Evolutionary conservation across 2,888 invertebrate genomes (phyloP).

Genomic region (Hirtodrosophila trivittata): DNA sequence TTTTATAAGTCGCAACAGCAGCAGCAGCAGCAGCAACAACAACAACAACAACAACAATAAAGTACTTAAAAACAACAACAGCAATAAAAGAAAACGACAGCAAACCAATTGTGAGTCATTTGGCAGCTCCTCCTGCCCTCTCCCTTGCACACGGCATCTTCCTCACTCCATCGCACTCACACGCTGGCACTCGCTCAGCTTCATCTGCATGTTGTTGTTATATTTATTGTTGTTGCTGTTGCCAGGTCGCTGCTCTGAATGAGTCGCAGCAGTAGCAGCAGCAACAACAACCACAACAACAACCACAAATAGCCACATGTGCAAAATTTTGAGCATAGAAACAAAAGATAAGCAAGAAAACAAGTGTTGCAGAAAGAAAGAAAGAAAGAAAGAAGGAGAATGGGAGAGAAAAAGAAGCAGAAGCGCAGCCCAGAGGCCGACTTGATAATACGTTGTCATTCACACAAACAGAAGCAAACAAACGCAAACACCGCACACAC

Average conservation of each 20-base stretch:
- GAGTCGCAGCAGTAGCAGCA: conserved; percentile 38
- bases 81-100: conserved; percentile 53
- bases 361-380: conserved; percentile 50
- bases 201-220: conserved; percentile 11
- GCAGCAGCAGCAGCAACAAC: conserved; percentile 29
- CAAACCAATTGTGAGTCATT: conserved; percentile 73
- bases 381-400: conserved; percentile 11
- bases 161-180: neutral
- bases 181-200: conserved; percentile 15
- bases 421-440: conserved; percentile 20
- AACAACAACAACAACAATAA: conserved; percentile 39
- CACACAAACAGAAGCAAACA: conserved; percentile 8
- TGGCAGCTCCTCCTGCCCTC: conserved; percentile 45
- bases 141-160: neutral
- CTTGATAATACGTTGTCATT: conserved; percentile 29
- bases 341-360: conserved; percentile 67
- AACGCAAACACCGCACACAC: conserved; percentile 1
- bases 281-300: conserved; percentile 33
- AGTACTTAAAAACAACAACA: conserved; percentile 56
- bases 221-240: conserved; percentile 26
- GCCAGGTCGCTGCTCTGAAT: conserved; percentile 51
- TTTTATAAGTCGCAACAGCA: conserved; percentile 67
- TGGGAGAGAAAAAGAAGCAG: neutral
- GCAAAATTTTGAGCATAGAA: conserved; percentile 75
- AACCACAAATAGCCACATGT: conserved; percentile 64